phyloP scores from a whole-genome alignment of 2,797 vertebrate species.

The Alcedo atthis region DNA sequence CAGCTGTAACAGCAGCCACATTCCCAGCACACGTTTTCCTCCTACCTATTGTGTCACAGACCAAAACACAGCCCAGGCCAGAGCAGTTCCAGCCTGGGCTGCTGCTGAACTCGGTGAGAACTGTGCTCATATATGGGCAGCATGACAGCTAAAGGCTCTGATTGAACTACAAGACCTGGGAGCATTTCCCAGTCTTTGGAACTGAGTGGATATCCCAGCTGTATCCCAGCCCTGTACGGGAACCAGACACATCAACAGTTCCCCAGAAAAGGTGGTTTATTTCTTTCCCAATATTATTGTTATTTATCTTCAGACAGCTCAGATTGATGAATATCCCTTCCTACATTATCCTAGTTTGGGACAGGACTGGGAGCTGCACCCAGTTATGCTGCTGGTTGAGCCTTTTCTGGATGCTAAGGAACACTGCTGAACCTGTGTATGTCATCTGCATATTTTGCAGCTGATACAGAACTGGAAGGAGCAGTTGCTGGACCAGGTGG shows the following conservation, averaged over 20 bases:
- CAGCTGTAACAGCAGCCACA: conserved; percentile 20
- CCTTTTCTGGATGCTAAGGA: background rate
- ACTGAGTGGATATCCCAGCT: background rate
- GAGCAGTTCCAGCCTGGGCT: background rate
- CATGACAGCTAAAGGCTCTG: background rate
- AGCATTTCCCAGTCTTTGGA: background rate
- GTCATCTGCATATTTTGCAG: background rate
- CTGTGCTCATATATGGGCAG: background rate
- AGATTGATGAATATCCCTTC: background rate
- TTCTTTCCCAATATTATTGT: background rate
- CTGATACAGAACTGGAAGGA: conserved; percentile 12
- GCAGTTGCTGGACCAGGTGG: background rate
- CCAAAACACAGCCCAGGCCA: background rate
- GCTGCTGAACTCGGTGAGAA: background rate
- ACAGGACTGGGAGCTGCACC: background rate
- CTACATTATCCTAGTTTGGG: background rate
- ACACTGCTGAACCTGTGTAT: background rate
- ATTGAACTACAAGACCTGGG: background rate
- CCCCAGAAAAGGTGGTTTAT: background rate
- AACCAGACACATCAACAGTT: background rate
- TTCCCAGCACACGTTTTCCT: background rate
- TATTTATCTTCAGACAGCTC: background rate
- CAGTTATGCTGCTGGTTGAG: background rate
- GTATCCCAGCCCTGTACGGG: background rate
- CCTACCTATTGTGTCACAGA: background rate